Evolutionary conservation across 2,888 invertebrate genomes (phyloP).

Genomic region (Cordylochernes scorpioides): DNA sequence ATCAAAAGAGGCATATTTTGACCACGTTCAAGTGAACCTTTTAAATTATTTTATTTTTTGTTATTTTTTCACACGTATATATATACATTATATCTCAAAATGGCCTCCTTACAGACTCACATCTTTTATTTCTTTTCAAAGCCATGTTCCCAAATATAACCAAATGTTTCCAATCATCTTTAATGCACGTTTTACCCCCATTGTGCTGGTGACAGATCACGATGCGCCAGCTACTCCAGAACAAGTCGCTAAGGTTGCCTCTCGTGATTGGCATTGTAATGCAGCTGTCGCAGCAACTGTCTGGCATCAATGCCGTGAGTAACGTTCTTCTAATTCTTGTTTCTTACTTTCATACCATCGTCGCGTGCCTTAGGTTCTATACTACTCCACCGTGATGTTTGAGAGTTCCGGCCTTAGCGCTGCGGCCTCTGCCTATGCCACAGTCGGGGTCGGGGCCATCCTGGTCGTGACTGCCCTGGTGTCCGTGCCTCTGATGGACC

Average conservation of each 20-base stretch:
- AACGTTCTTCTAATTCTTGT: neutral
- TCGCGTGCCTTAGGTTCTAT: conserved; percentile 45
- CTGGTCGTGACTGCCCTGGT: conserved; percentile 93
- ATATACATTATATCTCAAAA: conserved; percentile 1
- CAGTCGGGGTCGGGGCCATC: conserved; percentile 76
- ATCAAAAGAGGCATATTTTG: no score
- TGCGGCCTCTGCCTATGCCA: conserved; percentile 74
- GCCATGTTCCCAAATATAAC: no score
- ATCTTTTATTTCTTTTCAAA: no score
- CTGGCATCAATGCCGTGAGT: conserved; percentile 82
- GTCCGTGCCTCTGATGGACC: conserved; percentile 83
- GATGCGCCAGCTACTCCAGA: conserved; percentile 66
- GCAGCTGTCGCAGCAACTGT: conserved; percentile 89
- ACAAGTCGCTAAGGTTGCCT: conserved; percentile 63
- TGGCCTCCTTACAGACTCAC: no score
- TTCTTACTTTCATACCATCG: neutral
- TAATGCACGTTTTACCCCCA: no score
- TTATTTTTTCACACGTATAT: no score
- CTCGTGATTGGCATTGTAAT: conserved; percentile 79
- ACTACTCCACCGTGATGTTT: conserved; percentile 80
- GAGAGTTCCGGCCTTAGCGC: conserved; percentile 62
- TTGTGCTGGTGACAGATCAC: conserved; percentile 51
- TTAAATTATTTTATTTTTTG: no score
- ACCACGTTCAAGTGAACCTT: no score
- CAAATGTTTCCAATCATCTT: no score